Percentiles rank a stretch among this genome's conserved stretches.
phyloP scores from a whole-genome alignment of 1,140 invertebrate species.

The Macrobrachium nipponense region DNA sequence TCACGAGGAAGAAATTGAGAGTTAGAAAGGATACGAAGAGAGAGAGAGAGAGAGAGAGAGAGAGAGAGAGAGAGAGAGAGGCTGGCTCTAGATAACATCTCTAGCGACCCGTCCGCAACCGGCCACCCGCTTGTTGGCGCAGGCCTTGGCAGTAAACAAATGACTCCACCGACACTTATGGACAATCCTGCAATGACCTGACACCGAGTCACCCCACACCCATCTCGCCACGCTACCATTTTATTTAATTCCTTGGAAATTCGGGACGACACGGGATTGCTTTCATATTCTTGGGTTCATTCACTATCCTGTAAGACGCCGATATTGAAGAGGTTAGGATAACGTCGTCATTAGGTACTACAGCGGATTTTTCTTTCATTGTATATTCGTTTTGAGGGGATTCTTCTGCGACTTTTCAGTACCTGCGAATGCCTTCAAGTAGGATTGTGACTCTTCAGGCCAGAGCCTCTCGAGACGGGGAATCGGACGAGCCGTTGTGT shows the following conservation, averaged over 20 bases:
- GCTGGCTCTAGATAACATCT: slow-evolving; percentile 36
- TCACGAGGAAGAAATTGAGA: neutral
- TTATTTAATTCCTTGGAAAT: too few species aligned
- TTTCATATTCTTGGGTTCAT: neutral
- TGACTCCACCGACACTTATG: slow-evolving; percentile 28
- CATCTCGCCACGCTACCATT: neutral
- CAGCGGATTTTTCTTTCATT: too few species aligned
- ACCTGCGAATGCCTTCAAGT: neutral
- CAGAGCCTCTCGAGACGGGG: neutral
- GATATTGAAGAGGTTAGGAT: neutral
- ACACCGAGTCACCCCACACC: slow-evolving; percentile 3
- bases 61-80: slow-evolving; percentile 16
- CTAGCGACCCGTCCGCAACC: slow-evolving; percentile 24
- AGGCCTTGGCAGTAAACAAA: slow-evolving; percentile 42
- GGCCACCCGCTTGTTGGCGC: neutral
- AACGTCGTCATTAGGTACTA: neutral
- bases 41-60: neutral
- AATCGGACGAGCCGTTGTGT: slow-evolving; percentile 29
- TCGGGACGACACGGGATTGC: too few species aligned
- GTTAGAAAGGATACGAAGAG: neutral
- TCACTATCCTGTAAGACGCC: too few species aligned
- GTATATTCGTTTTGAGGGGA: neutral
- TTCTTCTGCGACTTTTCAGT: neutral
- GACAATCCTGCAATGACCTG: slow-evolving; percentile 35
- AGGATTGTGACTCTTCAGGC: neutral